These are phyloP conservation scores for Cephus pygmeus DNA, from an alignment of 2,888 invertebrate species.

Conservation along the genomic window DNA sequence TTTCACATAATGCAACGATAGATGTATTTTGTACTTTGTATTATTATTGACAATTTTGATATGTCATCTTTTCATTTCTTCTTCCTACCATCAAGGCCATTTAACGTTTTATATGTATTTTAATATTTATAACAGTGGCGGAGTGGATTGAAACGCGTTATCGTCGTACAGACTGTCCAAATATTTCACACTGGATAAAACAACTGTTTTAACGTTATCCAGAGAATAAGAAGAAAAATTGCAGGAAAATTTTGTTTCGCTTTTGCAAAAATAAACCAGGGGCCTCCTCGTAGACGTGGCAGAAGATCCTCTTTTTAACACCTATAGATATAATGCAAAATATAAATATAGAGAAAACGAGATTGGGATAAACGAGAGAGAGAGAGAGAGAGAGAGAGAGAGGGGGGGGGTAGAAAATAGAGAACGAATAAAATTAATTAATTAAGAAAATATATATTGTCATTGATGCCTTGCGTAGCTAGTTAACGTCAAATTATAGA, in stretches of 20 bases:
- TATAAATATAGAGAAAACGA: constrained; percentile 25
- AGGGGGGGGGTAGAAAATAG: too few relatives aligned
- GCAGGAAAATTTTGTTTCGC: background rate
- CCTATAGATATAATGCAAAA: too few relatives aligned
- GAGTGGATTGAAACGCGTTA: background rate
- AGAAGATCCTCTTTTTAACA: background rate
- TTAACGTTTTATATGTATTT: constrained; percentile 4
- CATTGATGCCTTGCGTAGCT: constrained; percentile 56
- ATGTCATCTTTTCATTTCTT: background rate
- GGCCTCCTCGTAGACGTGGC: background rate
- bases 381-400: too few relatives aligned
- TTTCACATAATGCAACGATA: constrained; percentile 42
- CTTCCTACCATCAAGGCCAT: background rate
- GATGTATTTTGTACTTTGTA: constrained; percentile 54
- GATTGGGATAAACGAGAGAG: background rate
- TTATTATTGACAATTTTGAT: constrained; percentile 11
- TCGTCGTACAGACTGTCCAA: background rate
- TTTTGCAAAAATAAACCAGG: background rate
- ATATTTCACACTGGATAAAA: too few relatives aligned
- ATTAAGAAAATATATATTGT: constrained; percentile 40
- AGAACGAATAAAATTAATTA: too few relatives aligned
- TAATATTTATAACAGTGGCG: too few relatives aligned
- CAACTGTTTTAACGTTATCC: too few relatives aligned
- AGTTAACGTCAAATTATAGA: constrained; percentile 48
- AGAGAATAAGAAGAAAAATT: too few relatives aligned